A percentile compares a stretch with the other conserved stretches of the same genome.
These are phyloP conservation scores for Gallirallus australis DNA, from an alignment of 2,797 vertebrate species.

Conservation along the genomic window DNA sequence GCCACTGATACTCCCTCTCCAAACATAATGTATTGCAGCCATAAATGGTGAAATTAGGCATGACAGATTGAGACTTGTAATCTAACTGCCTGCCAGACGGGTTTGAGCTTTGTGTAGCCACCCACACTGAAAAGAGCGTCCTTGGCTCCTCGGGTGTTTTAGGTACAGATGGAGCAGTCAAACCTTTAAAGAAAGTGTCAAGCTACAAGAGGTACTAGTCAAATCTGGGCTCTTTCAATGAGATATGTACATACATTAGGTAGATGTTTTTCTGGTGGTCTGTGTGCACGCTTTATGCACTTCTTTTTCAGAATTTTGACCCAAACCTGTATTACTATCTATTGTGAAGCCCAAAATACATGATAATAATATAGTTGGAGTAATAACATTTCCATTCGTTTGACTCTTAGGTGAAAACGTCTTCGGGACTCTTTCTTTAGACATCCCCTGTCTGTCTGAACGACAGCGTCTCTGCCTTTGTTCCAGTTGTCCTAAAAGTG, in stretches of 20 bases:
- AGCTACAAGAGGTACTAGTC: background rate
- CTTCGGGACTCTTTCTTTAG: background rate
- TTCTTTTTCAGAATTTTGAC: background rate
- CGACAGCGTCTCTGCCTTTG: background rate
- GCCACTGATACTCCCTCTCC: slow-evolving; percentile 33
- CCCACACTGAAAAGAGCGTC: background rate
- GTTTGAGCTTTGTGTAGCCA: background rate
- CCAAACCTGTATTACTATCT: background rate
- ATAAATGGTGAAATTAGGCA: slow-evolving; percentile 52
- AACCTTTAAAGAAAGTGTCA: background rate
- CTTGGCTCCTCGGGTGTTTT: background rate
- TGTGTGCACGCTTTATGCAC: fast-evolving
- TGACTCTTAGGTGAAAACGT: background rate
- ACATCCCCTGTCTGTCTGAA: background rate
- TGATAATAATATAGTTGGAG: background rate
- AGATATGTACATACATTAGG: background rate
- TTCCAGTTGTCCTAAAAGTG: background rate
- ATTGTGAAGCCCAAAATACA: background rate
- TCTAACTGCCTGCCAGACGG: background rate
- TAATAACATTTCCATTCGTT: background rate
- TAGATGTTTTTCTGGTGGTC: background rate
- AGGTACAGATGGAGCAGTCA: background rate
- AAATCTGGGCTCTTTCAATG: background rate
- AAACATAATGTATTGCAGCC: background rate
- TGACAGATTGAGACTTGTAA: background rate